Conservation (phyloP, 1,140 invertebrate genomes). For the Pseudomyrmex flavicornis region DNA sequence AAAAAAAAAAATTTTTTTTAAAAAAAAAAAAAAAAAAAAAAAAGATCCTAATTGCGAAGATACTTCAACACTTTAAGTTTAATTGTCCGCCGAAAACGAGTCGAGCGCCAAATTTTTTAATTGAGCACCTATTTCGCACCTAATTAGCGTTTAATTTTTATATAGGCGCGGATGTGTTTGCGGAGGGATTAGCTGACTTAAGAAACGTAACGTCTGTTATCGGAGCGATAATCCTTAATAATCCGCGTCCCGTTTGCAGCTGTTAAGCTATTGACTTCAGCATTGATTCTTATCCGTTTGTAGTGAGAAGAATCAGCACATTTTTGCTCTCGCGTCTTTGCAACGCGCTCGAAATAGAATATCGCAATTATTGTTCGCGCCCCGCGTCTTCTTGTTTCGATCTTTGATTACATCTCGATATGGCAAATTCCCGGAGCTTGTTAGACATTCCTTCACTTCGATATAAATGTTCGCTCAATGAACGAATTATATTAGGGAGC, state of each 20-base stretch:
- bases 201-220: constrained; percentile 23
- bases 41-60: too few relatives aligned
- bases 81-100: too few relatives aligned
- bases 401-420: constrained; percentile 19
- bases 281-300: constrained; percentile 50
- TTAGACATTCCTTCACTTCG: not conserved
- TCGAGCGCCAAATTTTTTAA: too few relatives aligned
- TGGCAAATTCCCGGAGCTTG: too few relatives aligned
- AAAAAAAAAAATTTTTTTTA: too few relatives aligned
- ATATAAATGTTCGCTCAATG: constrained; percentile 9
- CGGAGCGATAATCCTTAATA: constrained; percentile 49
- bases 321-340: not conserved
- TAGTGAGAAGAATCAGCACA: constrained; percentile 17
- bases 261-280: constrained; percentile 43
- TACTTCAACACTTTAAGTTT: too few relatives aligned
- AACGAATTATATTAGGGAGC: not conserved
- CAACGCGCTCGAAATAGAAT: constrained; percentile 34
- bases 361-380: constrained; percentile 27
- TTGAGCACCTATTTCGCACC: too few relatives aligned
- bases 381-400: not conserved
- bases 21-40: too few relatives aligned
- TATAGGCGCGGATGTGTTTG: too few relatives aligned
- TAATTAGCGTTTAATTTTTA: too few relatives aligned
- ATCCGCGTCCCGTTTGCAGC: constrained; percentile 43
- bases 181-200: too few relatives aligned